phyloP scores from a whole-genome alignment of 2,113 vertebrate species.

The Condylura cristata region DNA sequence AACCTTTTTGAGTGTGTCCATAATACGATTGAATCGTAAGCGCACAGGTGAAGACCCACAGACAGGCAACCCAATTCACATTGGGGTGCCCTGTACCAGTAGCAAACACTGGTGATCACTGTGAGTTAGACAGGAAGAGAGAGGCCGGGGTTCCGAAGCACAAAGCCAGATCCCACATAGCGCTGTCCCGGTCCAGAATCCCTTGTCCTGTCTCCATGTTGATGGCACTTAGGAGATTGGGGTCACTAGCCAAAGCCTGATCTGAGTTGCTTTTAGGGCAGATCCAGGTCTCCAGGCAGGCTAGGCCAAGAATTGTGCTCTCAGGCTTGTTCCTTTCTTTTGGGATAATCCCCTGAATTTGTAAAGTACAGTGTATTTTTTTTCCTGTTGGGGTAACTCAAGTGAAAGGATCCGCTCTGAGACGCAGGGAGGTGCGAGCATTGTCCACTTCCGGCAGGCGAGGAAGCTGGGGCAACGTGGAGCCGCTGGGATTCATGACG shows the following conservation, averaged over 20 bases:
- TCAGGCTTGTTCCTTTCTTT: not conserved
- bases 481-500: not conserved
- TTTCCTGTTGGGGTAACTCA: not conserved
- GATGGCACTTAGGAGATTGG: constrained; percentile 23
- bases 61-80: too few species aligned
- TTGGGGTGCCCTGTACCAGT: too few species aligned
- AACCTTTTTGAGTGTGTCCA: too few species aligned
- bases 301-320: not conserved
- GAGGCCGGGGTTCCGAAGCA: not conserved
- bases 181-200: not conserved
- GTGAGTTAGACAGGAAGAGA: not conserved
- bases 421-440: not conserved
- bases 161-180: not conserved
- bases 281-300: not conserved
- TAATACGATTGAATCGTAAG: too few species aligned
- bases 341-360: not conserved
- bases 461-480: not conserved
- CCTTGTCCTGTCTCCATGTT: not conserved
- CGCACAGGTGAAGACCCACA: too few species aligned
- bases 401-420: not conserved
- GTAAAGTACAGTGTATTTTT: not conserved
- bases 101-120: not conserved
- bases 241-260: not conserved
- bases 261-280: not conserved
- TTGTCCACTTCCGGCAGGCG: not conserved